phyloP scores from a whole-genome alignment of 2,888 invertebrate genomes.

The Oeneis ivallda region DNA sequence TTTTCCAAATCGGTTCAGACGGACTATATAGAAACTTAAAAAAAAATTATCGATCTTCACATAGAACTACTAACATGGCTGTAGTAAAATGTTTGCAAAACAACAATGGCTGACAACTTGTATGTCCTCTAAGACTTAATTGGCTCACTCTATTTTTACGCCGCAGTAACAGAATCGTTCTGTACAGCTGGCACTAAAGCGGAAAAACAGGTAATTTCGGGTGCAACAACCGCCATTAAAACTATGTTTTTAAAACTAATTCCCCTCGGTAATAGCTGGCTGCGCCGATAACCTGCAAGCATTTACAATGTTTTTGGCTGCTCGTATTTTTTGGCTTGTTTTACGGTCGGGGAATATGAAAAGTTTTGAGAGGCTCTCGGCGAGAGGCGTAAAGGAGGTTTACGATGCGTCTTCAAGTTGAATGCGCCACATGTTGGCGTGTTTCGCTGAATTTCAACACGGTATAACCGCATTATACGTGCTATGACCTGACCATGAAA shows the following conservation, averaged over 20 bases:
- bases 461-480: constrained; percentile 74
- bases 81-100: constrained; percentile 1
- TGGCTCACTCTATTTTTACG: constrained; percentile 55
- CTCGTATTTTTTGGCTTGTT: constrained; percentile 80
- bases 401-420: constrained; percentile 78
- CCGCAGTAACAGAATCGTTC: constrained; percentile 44
- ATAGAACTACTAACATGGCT: background rate
- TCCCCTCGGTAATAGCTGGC: constrained; percentile 54
- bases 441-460: constrained; percentile 67
- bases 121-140: constrained; percentile 48
- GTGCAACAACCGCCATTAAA: constrained; percentile 69
- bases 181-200: constrained; percentile 50
- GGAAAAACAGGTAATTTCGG: constrained; percentile 60
- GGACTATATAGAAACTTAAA: no score
- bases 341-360: constrained; percentile 80
- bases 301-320: constrained; percentile 80
- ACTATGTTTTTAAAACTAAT: constrained; percentile 79
- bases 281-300: constrained; percentile 70
- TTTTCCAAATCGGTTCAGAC: no score
- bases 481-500: constrained; percentile 78
- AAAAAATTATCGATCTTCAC: background rate
- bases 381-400: constrained; percentile 77
- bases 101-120: constrained; percentile 44
- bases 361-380: constrained; percentile 77
- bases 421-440: constrained; percentile 75